phyloP scores from a whole-genome alignment of 2,888 invertebrate species.

The Hemithea aestivaria region DNA sequence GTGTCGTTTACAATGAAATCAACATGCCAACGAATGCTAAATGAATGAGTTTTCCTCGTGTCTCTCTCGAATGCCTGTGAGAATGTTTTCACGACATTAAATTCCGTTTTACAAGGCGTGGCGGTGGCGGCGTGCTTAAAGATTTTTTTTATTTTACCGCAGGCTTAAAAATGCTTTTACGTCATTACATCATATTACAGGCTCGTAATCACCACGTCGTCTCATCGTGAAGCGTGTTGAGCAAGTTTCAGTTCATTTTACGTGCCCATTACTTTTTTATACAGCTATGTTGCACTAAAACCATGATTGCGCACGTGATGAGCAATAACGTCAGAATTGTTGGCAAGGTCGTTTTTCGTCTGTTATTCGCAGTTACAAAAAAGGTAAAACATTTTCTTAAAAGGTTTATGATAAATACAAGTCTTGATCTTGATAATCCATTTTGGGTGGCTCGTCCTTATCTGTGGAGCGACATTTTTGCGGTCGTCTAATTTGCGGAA shows the following conservation, averaged over 20 bases:
- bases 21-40: conserved; percentile 9
- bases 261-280: conserved; percentile 30
- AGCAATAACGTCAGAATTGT: conserved; percentile 23
- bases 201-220: conserved; percentile 40
- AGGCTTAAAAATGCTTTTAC: conserved; percentile 46
- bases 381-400: conserved; percentile 3
- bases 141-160: conserved; percentile 27
- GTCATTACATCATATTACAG: conserved; percentile 46
- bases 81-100: conserved; percentile 18
- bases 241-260: conserved; percentile 39
- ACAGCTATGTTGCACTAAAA: conserved; percentile 25
- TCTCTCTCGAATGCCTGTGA: conserved; percentile 9
- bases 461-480: conserved; percentile 8
- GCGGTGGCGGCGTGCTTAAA: conserved; percentile 26
- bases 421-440: conserved; percentile 1
- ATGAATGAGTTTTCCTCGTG: conserved; percentile 16
- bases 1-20: conserved; percentile 8
- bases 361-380: conserved; percentile 2
- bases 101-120: conserved; percentile 30
- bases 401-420: conserved; percentile 1
- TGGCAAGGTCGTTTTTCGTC: conserved; percentile 7
- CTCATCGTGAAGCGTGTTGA: conserved; percentile 35
- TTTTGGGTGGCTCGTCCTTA: conserved; percentile 1
- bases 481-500: conserved; percentile 17
- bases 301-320: conserved; percentile 23